Percentiles rank a stretch among this genome's conserved stretches.
phyloP scores from a whole-genome alignment of 1,140 invertebrate species.

The Drosophila kurseongensis region DNA sequence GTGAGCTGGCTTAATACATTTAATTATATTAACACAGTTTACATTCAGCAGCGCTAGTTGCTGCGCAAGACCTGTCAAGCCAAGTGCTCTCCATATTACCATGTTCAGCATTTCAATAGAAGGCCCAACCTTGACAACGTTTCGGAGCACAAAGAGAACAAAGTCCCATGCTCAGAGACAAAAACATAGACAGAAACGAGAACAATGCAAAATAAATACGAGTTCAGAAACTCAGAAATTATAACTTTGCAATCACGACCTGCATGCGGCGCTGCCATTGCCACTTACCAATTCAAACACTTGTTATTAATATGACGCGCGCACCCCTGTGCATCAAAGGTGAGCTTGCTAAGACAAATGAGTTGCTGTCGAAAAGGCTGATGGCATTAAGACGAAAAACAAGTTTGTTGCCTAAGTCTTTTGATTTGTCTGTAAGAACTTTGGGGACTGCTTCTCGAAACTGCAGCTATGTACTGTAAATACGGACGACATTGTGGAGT shows the following conservation, averaged over 20 bases:
- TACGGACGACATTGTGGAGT: conserved; percentile 25
- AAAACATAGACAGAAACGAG: conserved; percentile 6
- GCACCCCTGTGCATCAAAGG: conserved; percentile 22
- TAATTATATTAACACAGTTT: conserved; percentile 26
- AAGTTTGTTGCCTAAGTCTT: conserved; percentile 63
- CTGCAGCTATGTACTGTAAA: conserved; percentile 15
- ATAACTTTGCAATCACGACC: conserved; percentile 37
- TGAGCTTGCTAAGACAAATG: conserved; percentile 9
- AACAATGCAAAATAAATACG: conserved; percentile 36
- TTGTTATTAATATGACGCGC: conserved; percentile 40
- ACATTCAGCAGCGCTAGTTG: conserved; percentile 16
- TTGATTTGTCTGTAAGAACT: conserved; percentile 33
- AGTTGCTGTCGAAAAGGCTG: conserved; percentile 13
- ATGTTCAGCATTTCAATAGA: conserved; percentile 45
- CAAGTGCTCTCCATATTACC: conserved; percentile 34
- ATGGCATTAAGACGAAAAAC: conserved; percentile 41
- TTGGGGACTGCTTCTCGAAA: conserved; percentile 11
- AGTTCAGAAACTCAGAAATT: conserved; percentile 39
- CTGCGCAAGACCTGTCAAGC: conserved; percentile 15
- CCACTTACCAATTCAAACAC: not conserved
- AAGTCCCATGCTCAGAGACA: conserved; percentile 7
- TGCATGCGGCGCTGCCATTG: not conserved
- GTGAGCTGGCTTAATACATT: conserved; percentile 24
- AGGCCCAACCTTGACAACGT: conserved; percentile 38
- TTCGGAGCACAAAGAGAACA: conserved; percentile 35